Evolutionary conservation across 2,797 vertebrate species (phyloP), one percentile per base, ranked within the genome.

Genomic region (Rhinella marina): DNA sequence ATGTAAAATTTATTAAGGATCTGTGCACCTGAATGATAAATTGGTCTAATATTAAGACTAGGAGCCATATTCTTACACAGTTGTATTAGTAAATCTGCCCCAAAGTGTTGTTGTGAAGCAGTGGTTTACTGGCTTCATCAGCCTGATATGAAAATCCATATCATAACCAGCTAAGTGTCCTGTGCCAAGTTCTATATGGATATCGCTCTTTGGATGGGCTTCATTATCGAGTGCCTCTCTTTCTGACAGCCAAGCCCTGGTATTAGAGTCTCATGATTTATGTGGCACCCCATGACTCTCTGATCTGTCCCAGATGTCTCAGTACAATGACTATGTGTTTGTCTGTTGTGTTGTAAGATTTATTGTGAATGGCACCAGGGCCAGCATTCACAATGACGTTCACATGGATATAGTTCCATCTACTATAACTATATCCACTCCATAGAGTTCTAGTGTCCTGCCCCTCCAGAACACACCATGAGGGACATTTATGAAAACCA

Each of bases 321-420:
- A 59, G 19, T 62, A 76, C 23, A 75, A 17, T 32, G 7, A 64
- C 48, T 83, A 72, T 61, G 16, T 89, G 80, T 83, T 68, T 79
- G 84, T 86, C 72, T 86, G 29, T 81, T 70, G 82, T 41, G 29
- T 77, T 76, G 85, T 89, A 72, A 83, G 17, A 21, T 68, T 82
- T 84, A 83, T 86, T 86, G 73, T 86, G 85, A 86, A 84, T 73
- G n/a, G 29, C 54, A 64, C 10, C 13, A 32, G 23, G 75, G 56
- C 48, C 48, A 78, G 21, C 48, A 41, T 79, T 89, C 88, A 82
- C 84, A 89, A 82, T 83, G 56, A 70, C 17, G 4, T n/a, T 78
- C 85, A 79, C 11, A 59, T 54, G 54, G 79, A 89, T 86, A 82
- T 77, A 88, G 78, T 86, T 79, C 68, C n/a, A 41, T 27, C 1